These are phyloP conservation scores for Phylloscopus collybita DNA, from an alignment of 2,797 vertebrate species.

Conservation along the genomic window DNA sequence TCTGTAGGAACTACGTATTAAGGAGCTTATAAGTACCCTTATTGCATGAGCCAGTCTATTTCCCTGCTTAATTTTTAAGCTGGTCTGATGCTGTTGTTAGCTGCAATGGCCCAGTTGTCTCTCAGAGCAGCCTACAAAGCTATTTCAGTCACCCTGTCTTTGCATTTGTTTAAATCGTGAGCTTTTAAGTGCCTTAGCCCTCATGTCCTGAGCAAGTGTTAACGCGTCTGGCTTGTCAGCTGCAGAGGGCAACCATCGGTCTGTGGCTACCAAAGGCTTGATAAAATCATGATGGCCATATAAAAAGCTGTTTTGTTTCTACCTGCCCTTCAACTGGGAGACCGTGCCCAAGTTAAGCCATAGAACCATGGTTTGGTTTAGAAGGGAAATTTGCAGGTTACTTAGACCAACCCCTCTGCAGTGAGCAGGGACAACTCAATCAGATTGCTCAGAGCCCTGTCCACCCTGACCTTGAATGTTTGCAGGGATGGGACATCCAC, in stretches of 20 bases:
- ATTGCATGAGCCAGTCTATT: slow-evolving; percentile 14
- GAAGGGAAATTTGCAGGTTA: not conserved
- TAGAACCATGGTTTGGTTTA: not conserved
- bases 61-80: slow-evolving; percentile 53
- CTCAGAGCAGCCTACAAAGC: not conserved
- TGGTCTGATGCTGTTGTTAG: slow-evolving; percentile 33
- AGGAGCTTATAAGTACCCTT: slow-evolving; percentile 31
- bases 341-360: not conserved
- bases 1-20: not conserved
- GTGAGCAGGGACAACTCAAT: not conserved
- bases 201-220: not conserved
- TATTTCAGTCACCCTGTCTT: slow-evolving; percentile 1
- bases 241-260: not conserved
- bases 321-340: not conserved
- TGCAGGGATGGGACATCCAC: not conserved
- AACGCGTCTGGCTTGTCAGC: not conserved
- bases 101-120: not conserved
- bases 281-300: not conserved
- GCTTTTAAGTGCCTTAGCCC: slow-evolving; percentile 46
- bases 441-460: not conserved
- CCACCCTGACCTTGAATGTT: not conserved
- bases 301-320: not conserved
- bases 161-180: not conserved
- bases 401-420: not conserved
- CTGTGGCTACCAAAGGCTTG: not conserved